Evolutionary conservation across 1,140 invertebrate species (phyloP).

Genomic region (Antheraea pernyi): DNA sequence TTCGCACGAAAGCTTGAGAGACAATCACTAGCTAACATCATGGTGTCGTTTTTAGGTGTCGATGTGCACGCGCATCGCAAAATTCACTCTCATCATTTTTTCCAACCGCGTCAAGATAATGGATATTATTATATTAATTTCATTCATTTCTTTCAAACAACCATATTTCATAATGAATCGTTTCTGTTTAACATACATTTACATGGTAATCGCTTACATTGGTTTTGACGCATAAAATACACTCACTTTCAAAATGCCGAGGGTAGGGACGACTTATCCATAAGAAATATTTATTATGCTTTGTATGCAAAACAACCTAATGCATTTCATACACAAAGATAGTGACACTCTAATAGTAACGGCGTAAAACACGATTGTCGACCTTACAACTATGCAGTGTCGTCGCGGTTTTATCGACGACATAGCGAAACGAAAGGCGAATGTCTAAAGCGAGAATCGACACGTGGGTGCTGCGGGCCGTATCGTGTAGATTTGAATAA

Average conservation of each 20-base stretch:
- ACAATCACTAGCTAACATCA: too few relatives aligned
- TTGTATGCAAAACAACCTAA: conserved; percentile 72
- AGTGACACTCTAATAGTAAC: conserved; percentile 44
- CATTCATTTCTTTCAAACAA: conserved; percentile 2
- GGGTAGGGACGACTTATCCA: conserved; percentile 47
- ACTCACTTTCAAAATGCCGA: conserved; percentile 58
- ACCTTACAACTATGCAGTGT: conserved; percentile 40
- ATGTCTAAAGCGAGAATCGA: conserved; percentile 26
- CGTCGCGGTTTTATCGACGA: conserved; percentile 29
- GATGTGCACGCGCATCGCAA: too few relatives aligned
- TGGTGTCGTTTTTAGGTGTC: too few relatives aligned
- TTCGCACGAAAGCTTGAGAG: too few relatives aligned
- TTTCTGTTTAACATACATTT: neutral
- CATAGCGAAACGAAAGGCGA: conserved; percentile 23
- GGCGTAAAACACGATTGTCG: conserved; percentile 43
- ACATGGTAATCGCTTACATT: conserved; percentile 68
- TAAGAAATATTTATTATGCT: conserved; percentile 74
- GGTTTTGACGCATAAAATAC: conserved; percentile 49
- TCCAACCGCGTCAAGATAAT: too few relatives aligned
- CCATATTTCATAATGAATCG: neutral
- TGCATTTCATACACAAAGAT: conserved; percentile 45
- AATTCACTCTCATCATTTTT: too few relatives aligned
- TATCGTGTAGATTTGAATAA: conserved; percentile 49
- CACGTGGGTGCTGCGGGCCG: conserved; percentile 40
- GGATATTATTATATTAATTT: too few relatives aligned